Evolutionary conservation across 2,797 vertebrate genomes (phyloP), one percentile per base, ranked within the genome.

Genomic region (Antennarius maculatus): DNA sequence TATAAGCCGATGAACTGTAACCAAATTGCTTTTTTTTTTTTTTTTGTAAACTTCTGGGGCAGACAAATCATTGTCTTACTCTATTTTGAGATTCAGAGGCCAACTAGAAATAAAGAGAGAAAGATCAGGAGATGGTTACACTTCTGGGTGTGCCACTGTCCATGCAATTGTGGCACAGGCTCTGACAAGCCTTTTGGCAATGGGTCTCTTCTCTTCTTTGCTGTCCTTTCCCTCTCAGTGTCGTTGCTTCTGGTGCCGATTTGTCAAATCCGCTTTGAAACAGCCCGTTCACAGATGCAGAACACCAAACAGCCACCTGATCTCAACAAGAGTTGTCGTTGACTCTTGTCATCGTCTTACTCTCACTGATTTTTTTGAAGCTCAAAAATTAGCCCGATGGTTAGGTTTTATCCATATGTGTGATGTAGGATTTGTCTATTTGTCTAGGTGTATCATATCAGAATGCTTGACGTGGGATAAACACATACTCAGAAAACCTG

Each of bases 171-270:
- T 37, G 84, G 86, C 84, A 65, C 88, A 87, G 74, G 91, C 85
- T 83, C 77, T 80, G 90, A 91, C 92, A 89, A 85, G 89, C 82
- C 79, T 74, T 76, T 84, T 88, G 86, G 85, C 81, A 78, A 56
- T 34, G 47, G 63, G 81, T 74, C 79, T 72, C 71, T 69, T 74
- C 74, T 75, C 56, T 50, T 54, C 37, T 14, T 15, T 15, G 42
- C 62, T 68, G 27, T 51, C 76, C 53, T 74, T 80, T 49, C 50
- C 52, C 51, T 79, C 71, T 37, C 54, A 60, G 53, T 65, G 60
- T 61, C 70, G 27, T 75, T 77, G 81, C 68, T 79, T 58, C 74
- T 68, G 66, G 65, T 85, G 75, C 56, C 34, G 63, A 67, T 79
- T 83, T 89, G 80, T 84, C 83, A 79, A 61, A 82, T 83, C 39